Percentiles rank a stretch among this genome's conserved stretches.
phyloP scores from a whole-genome alignment of 2,797 vertebrate genomes.

The Lindbergichthys nudifrons region DNA sequence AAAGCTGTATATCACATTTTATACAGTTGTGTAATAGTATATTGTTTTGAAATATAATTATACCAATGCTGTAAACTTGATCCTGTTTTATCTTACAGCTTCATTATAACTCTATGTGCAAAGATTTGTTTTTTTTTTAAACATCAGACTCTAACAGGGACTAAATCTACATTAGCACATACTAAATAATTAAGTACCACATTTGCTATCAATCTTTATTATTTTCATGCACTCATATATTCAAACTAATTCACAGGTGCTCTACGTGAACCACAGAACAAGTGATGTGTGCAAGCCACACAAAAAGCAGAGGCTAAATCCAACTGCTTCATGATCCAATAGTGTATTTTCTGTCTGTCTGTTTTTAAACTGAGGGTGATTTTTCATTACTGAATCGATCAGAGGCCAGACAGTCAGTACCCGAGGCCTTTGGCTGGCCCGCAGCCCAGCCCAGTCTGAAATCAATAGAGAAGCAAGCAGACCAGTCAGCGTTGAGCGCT shows the following conservation, averaged over 20 bases:
- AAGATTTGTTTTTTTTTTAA: neutral
- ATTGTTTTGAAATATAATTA: too few relatives aligned
- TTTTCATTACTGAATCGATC: slow-evolving; percentile 66
- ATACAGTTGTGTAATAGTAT: too few relatives aligned
- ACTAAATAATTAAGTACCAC: neutral
- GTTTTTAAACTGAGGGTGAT: slow-evolving; percentile 41
- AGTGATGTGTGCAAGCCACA: neutral
- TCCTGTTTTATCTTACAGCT: neutral
- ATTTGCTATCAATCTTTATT: neutral
- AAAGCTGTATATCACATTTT: too few relatives aligned
- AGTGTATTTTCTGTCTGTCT: slow-evolving; percentile 35
- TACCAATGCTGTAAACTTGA: too few relatives aligned
- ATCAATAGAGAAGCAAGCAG: slow-evolving; percentile 75
- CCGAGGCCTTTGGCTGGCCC: slow-evolving; percentile 60
- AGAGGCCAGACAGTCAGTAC: slow-evolving; percentile 70
- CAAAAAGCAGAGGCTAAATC: slow-evolving; percentile 29
- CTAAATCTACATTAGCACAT: neutral
- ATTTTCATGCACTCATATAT: neutral
- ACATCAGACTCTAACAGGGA: neutral
- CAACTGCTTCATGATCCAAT: slow-evolving; percentile 15
- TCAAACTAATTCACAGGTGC: neutral
- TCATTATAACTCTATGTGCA: neutral
- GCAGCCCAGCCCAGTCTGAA: slow-evolving; percentile 46
- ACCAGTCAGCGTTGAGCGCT: slow-evolving; percentile 75
- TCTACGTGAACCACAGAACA: neutral